Base-by-base conservation (phyloP, 2,113 vertebrate species). In the Aythya baeri region DNA sequence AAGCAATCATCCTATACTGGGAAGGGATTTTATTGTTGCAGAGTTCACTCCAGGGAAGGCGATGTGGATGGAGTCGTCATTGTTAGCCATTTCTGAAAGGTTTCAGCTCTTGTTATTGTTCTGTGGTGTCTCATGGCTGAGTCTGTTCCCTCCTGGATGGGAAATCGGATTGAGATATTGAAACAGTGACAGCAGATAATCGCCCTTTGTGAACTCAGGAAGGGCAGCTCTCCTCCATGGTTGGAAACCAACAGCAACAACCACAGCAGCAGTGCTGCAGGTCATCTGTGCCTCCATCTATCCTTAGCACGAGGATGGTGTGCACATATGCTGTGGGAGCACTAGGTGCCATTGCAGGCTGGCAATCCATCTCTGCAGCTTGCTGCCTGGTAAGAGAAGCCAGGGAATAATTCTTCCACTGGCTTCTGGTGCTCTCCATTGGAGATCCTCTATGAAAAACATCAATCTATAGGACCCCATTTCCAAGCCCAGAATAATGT, bases 171-270 rank as follows among this genome's bases (percentile, higher is more conserved):
- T 97, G 96, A 98, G 97, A 97, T 97, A 96, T 63, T 93, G 95
- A 97, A 97, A 83, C 68, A 77, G 92, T 96, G 96, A 97, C 91
- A 92, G 96, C 49, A 93, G 96, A 96, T 97, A 96, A 97, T 96
- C 93, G 86, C 80, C 91, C 72, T 43, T 44, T 91, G 75, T 94
- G 94, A 68, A 92, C 92, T 95, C 91, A 59, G 6, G 88, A 95
- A 93, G 85, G 88, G 79, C 85, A 91, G 75, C 61, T 92, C 59
- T 94, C 91, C 71, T 95, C 83, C 7, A 54, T 86, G 70, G 63
- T 43, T 91, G 68, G 85, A 82, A 83, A 97, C 88, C 93, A 93
- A 58, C 72, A 94, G 76, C 85, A 96, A 88, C 81, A 54, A 71
- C 73, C 43, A 13, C 76, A 78, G 76, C 88, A 89, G 25, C 54